These are phyloP conservation scores for Glossosoma conforme DNA, from an alignment of 1,140 invertebrate species.

Conservation along the genomic window DNA sequence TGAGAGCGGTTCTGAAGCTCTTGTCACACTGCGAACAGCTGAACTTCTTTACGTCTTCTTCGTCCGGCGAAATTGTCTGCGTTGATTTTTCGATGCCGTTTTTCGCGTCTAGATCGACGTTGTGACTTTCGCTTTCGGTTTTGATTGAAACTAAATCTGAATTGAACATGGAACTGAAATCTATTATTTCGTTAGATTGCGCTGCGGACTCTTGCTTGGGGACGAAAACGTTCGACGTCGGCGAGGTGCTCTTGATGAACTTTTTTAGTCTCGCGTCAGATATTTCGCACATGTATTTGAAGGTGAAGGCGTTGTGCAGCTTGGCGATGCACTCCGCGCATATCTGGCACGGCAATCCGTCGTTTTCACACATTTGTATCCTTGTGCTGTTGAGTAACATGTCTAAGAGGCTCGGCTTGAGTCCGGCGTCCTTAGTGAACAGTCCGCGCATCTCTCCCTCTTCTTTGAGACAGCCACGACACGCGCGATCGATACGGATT, in stretches of 20 bases:
- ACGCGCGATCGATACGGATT: neutral
- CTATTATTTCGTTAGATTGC: too few species aligned
- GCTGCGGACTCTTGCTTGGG: neutral
- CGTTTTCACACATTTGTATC: neutral
- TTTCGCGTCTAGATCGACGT: neutral
- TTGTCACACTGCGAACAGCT: too few species aligned
- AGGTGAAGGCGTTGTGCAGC: neutral
- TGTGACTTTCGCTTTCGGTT: neutral
- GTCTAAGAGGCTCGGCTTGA: neutral
- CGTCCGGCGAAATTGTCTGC: slow-evolving; percentile 1
- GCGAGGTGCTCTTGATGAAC: neutral
- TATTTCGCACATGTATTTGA: slow-evolving; percentile 4
- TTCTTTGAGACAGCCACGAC: slow-evolving; percentile 5
- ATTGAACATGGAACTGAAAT: too few species aligned
- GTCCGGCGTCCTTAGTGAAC: neutral
- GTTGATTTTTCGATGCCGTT: neutral
- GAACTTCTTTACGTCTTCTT: too few species aligned
- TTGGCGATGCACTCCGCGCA: neutral
- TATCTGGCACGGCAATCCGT: slow-evolving; percentile 1
- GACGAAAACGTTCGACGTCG: neutral
- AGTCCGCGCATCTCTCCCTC: neutral
- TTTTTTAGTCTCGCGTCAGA: neutral
- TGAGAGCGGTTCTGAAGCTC: too few species aligned
- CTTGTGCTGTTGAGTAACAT: neutral
- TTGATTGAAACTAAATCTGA: too few species aligned